A percentile compares a stretch with the other conserved stretches of the same genome.
These are phyloP conservation scores for zebrafish (Danio rerio) DNA, from an alignment of 2,113 vertebrate species.

Conservation along the genomic window GRCz12tu NC_133192.1:27798001-27798500, in stretches of 20 bases:
- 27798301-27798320: neutral
- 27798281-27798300: constrained; percentile 23
- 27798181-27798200: neutral
- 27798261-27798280: constrained; percentile 20
- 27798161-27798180: constrained; percentile 20
- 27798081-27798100: constrained; percentile 18
- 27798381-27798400: neutral
- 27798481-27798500: constrained; percentile 3
- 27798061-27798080: constrained; percentile 57
- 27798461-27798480: constrained; percentile 13
- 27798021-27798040: constrained; percentile 71
- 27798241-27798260: neutral
- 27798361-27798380: constrained; percentile 33
- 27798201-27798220: constrained; percentile 28
- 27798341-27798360: constrained; percentile 38
- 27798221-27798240: constrained; percentile 16
- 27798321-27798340: constrained; percentile 28
- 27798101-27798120: neutral
- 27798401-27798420: constrained; percentile 14
- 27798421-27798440: constrained; percentile 25
- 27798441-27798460: constrained; percentile 15
- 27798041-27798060: constrained; percentile 74
- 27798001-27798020: constrained; percentile 67
- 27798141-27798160: neutral
- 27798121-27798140: constrained; percentile 3